Evolutionary conservation across 37 sponge, comb jelly and placozoan genomes (phyloP).

Genomic region (Halichondria panicea): DNA sequence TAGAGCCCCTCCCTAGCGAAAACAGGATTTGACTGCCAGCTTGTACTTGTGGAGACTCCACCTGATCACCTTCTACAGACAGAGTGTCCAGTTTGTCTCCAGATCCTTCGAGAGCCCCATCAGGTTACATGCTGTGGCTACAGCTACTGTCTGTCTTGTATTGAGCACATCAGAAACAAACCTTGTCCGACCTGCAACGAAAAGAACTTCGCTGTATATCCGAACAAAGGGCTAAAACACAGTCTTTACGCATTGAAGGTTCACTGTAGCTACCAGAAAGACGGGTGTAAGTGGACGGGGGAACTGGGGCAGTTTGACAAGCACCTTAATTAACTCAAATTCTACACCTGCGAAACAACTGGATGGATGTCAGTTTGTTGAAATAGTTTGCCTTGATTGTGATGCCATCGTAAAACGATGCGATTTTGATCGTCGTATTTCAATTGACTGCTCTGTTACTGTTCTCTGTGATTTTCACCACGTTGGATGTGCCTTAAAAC

Average conservation of each 20-base stretch:
- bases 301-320: conserved; percentile 29
- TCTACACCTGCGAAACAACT: neutral
- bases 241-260: neutral
- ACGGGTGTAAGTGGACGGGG: conserved; percentile 18
- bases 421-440: too few species aligned
- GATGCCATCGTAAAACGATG: too few species aligned
- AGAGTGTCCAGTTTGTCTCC: conserved; percentile 39
- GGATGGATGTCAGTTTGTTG: conserved; percentile 1
- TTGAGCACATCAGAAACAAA: conserved; percentile 4
- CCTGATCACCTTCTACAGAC: conserved; percentile 25
- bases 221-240: neutral
- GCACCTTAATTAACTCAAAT: conserved; percentile 19
- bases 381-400: neutral
- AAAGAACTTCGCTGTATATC: conserved; percentile 1
- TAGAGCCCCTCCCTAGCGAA: too few species aligned
- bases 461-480: too few species aligned
- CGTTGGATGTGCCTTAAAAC: too few species aligned
- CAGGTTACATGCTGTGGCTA: conserved; percentile 39
- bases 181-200: conserved; percentile 15
- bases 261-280: neutral
- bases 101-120: conserved; percentile 33
- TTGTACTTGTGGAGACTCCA: conserved; percentile 18
- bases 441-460: too few species aligned
- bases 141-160: conserved; percentile 24
- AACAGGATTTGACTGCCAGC: conserved; percentile 32